A percentile compares a stretch with the other conserved stretches of the same genome.
These are phyloP conservation scores for Melanchra persicariae DNA, from an alignment of 2,888 invertebrate species.

Conservation along the genomic window DNA sequence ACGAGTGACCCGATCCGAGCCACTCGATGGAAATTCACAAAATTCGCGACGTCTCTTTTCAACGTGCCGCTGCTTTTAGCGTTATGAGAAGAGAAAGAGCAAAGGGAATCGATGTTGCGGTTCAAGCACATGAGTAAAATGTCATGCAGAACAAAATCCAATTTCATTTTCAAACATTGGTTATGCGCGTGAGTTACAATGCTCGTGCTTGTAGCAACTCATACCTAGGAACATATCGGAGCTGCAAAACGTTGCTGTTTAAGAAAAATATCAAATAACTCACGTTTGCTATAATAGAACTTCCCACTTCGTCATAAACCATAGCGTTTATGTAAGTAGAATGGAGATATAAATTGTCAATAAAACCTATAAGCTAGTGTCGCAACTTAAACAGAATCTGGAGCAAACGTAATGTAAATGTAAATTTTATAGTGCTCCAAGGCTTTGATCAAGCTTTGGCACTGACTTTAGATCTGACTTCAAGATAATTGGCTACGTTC, in stretches of 20 bases:
- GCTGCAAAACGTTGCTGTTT: conserved; percentile 45
- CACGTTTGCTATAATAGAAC: conserved; percentile 48
- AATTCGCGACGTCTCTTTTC: conserved; percentile 78
- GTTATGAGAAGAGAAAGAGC: conserved; percentile 72
- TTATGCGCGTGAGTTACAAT: conserved; percentile 82
- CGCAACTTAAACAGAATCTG: conserved; percentile 80
- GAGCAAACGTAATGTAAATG: conserved; percentile 84
- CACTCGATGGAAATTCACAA: conserved; percentile 71
- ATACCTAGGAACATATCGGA: conserved; percentile 47
- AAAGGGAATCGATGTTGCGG: conserved; percentile 77
- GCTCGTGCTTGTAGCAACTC: conserved; percentile 77
- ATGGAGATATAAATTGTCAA: conserved; percentile 79
- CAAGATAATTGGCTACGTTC: conserved; percentile 67
- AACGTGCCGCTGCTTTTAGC: conserved; percentile 66
- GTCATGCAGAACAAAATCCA: conserved; percentile 84
- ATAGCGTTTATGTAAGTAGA: conserved; percentile 64
- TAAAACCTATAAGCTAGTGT: conserved; percentile 77
- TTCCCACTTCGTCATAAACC: conserved; percentile 68
- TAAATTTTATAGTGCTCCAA: conserved; percentile 80
- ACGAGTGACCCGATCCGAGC: conserved; percentile 76
- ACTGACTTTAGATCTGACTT: conserved; percentile 75
- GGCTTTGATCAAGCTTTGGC: conserved; percentile 75
- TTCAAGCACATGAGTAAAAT: conserved; percentile 78
- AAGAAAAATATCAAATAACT: conserved; percentile 56
- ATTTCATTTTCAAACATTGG: conserved; percentile 81